phyloP scores from a whole-genome alignment of 2,888 invertebrate species.

The Megamerina dolium region DNA sequence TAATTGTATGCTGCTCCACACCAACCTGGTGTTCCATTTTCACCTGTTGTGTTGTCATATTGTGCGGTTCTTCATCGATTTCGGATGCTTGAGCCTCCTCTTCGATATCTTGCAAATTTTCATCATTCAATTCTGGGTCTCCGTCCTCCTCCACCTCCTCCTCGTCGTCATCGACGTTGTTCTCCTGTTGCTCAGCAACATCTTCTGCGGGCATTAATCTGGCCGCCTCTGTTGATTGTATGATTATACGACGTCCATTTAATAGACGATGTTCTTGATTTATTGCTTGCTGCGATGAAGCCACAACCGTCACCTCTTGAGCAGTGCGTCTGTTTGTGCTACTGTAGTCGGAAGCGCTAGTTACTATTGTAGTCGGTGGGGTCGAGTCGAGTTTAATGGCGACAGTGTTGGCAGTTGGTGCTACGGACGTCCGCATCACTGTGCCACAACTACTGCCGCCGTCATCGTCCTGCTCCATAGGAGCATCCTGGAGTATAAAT shows the following conservation, averaged over 20 bases:
- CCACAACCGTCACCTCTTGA: not conserved
- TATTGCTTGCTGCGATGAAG: constrained; percentile 1
- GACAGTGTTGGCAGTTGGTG: constrained; percentile 11
- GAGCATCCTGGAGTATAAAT: constrained; percentile 49
- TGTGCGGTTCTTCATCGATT: constrained; percentile 33
- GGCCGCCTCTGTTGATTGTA: constrained; percentile 26
- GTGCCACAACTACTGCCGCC: constrained; percentile 28
- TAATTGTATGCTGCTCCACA: constrained; percentile 18
- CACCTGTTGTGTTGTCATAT: constrained; percentile 26
- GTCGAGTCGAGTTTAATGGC: constrained; percentile 26
- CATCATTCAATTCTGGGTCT: constrained; percentile 42
- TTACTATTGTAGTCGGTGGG: constrained; percentile 41
- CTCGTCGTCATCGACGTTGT: constrained; percentile 11
- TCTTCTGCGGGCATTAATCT: too few relatives aligned
- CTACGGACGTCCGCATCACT: constrained; percentile 10
- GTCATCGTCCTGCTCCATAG: constrained; percentile 41
- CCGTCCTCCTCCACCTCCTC: constrained; percentile 38
- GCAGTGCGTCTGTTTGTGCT: constrained; percentile 20
- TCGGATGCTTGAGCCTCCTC: constrained; percentile 43
- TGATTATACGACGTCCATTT: constrained; percentile 40
- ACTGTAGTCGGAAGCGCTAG: constrained; percentile 33
- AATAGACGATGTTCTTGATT: constrained; percentile 31
- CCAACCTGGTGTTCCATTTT: constrained; percentile 35
- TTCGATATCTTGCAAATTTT: constrained; percentile 42
- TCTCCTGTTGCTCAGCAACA: constrained; percentile 18